phyloP scores from a whole-genome alignment of 2,113 vertebrate species.

The Ancistrus triradiatus region DNA sequence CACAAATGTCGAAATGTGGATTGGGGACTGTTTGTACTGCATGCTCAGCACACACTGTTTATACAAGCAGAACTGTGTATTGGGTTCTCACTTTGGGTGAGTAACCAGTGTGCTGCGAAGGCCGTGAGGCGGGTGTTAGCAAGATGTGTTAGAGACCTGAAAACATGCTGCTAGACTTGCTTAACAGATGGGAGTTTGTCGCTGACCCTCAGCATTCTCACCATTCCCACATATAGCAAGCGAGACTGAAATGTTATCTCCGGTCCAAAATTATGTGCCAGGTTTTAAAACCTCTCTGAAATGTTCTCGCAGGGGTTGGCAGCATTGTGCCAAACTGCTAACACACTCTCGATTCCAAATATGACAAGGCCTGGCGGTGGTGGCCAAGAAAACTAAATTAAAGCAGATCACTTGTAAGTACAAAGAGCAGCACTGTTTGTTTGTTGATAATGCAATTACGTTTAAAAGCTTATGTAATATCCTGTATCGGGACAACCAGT shows the following conservation, averaged over 20 bases:
- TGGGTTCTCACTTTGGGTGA: too few relatives aligned
- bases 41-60: too few relatives aligned
- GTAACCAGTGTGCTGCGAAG: too few relatives aligned
- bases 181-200: not conserved
- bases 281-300: not conserved
- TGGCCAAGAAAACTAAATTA: constrained; percentile 28
- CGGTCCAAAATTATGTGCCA: not conserved
- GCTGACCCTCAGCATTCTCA: constrained; percentile 53
- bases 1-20: too few relatives aligned
- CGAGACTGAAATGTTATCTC: not conserved
- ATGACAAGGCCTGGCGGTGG: constrained; percentile 18
- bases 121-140: not conserved
- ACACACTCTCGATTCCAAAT: not conserved
- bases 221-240: too few relatives aligned
- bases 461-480: too few relatives aligned
- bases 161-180: not conserved
- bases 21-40: too few relatives aligned
- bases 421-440: too few relatives aligned
- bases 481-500: too few relatives aligned
- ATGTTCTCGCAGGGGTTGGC: constrained; percentile 22
- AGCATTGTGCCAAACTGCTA: constrained; percentile 7
- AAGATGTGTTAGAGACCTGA: not conserved
- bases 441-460: too few relatives aligned
- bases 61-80: too few relatives aligned
- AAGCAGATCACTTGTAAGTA: too few relatives aligned